Evolutionary conservation across 2,797 vertebrate genomes (phyloP).

Genomic region (Discoglossus pictus): DNA sequence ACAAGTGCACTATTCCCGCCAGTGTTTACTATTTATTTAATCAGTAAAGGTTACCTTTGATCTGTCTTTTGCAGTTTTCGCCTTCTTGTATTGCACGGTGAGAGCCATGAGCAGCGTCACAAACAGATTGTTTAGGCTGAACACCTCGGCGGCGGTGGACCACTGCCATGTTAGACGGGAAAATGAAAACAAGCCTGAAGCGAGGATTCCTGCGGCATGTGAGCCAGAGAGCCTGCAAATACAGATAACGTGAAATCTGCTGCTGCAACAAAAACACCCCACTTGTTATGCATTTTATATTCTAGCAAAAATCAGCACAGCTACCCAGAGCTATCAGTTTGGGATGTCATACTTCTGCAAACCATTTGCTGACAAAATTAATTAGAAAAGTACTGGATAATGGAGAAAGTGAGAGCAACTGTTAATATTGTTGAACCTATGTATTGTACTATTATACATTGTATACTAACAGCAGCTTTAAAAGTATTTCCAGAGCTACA

Average conservation of each 20-base stretch:
- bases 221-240: slow-evolving; percentile 86
- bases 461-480: slow-evolving; percentile 22
- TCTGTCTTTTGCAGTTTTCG: slow-evolving; percentile 76
- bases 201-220: slow-evolving; percentile 85
- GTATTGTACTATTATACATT: slow-evolving; percentile 26
- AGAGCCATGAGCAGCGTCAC: slow-evolving; percentile 88
- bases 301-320: slow-evolving; percentile 57
- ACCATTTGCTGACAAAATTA: slow-evolving; percentile 59
- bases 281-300: slow-evolving; percentile 65
- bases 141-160: slow-evolving; percentile 93
- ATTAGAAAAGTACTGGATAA: slow-evolving; percentile 50
- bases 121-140: slow-evolving; percentile 97
- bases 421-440: slow-evolving; percentile 37
- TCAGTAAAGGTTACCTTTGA: slow-evolving; percentile 81
- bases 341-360: slow-evolving; percentile 51
- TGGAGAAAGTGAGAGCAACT: slow-evolving; percentile 40
- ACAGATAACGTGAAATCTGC: slow-evolving; percentile 79
- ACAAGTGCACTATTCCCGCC: background rate
- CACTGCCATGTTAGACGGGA: slow-evolving; percentile 96
- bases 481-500: slow-evolving; percentile 19
- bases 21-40: slow-evolving; percentile 31
- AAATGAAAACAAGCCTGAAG: slow-evolving; percentile 89
- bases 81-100: slow-evolving; percentile 78
- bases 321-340: slow-evolving; percentile 58
- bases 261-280: slow-evolving; percentile 67